These are phyloP conservation scores for Oasisia sp. DNA, from an alignment of 2,888 invertebrate genomes.

Conservation along the genomic window DNA sequence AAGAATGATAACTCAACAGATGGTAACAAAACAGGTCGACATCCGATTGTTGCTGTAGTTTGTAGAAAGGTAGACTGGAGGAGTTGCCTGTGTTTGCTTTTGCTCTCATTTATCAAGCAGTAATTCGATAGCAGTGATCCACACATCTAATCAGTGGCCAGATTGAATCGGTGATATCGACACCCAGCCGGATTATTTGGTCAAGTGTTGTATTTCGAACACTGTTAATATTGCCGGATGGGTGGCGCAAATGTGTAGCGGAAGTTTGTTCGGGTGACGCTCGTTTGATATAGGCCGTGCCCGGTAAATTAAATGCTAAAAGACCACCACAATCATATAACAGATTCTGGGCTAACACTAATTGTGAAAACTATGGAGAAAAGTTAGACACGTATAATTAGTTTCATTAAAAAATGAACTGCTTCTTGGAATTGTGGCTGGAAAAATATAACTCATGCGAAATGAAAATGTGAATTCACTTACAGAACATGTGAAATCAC, in stretches of 20 bases:
- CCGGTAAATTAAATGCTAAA: background rate
- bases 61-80: background rate
- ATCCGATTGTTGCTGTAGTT: background rate
- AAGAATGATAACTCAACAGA: too few relatives aligned
- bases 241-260: background rate
- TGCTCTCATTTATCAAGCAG: background rate
- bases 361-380: too few relatives aligned
- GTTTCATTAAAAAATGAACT: too few relatives aligned
- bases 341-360: too few relatives aligned
- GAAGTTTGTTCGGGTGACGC: background rate
- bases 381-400: too few relatives aligned
- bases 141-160: background rate
- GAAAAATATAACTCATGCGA: too few relatives aligned
- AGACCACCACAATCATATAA: too few relatives aligned
- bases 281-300: background rate
- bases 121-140: background rate
- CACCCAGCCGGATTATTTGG: slow-evolving; percentile 1
- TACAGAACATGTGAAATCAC: too few relatives aligned
- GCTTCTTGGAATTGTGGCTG: too few relatives aligned
- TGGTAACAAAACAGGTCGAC: background rate
- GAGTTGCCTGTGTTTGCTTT: background rate
- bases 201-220: slow-evolving; percentile 6
- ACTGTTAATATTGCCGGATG: background rate
- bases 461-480: too few relatives aligned
- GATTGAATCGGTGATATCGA: background rate